A percentile compares a stretch with the other conserved stretches of the same genome.
Evolutionary conservation across 2,113 vertebrate genomes (phyloP).

Genomic region (Oreocharis arfaki): DNA sequence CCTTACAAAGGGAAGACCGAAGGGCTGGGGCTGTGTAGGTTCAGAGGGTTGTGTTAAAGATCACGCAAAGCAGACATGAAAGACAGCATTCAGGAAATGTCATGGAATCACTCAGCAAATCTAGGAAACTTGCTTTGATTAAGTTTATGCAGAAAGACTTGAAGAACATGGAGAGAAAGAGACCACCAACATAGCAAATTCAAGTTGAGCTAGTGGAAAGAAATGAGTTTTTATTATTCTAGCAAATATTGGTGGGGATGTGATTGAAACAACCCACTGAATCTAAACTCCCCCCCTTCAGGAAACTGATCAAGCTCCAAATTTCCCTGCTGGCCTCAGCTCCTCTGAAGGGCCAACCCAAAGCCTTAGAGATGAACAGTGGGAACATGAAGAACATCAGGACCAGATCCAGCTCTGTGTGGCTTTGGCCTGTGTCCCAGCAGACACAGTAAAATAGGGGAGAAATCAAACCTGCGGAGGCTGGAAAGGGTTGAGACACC

Average conservation of each 20-base stretch:
- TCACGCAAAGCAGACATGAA: neutral
- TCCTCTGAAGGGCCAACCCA: conserved; percentile 18
- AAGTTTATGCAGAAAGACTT: neutral
- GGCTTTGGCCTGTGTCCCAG: conserved; percentile 41
- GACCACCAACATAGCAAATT: conserved; percentile 43
- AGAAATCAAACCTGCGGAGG: conserved; percentile 29
- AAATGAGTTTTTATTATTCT: conserved; percentile 28
- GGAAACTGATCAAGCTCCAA: conserved; percentile 35
- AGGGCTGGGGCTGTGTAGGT: neutral
- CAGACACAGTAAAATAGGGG: conserved; percentile 2
- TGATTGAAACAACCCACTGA: neutral
- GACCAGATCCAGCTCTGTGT: conserved; percentile 32
- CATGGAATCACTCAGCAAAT: neutral
- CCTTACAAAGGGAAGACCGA: neutral
- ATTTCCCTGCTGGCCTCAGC: conserved; percentile 31
- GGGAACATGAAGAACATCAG: conserved; percentile 20
- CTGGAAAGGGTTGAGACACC: conserved; percentile 24
- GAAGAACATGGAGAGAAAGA: neutral
- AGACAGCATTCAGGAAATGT: neutral
- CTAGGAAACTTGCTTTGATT: neutral
- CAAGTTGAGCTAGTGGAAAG: neutral
- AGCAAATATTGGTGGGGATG: neutral
- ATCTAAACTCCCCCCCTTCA: neutral
- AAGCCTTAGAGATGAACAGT: conserved; percentile 18
- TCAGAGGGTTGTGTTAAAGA: neutral